A percentile compares a stretch with the other conserved stretches of the same genome.
Evolutionary conservation across 2,797 vertebrate genomes (phyloP).

Genomic region (Hirundo rustica): DNA sequence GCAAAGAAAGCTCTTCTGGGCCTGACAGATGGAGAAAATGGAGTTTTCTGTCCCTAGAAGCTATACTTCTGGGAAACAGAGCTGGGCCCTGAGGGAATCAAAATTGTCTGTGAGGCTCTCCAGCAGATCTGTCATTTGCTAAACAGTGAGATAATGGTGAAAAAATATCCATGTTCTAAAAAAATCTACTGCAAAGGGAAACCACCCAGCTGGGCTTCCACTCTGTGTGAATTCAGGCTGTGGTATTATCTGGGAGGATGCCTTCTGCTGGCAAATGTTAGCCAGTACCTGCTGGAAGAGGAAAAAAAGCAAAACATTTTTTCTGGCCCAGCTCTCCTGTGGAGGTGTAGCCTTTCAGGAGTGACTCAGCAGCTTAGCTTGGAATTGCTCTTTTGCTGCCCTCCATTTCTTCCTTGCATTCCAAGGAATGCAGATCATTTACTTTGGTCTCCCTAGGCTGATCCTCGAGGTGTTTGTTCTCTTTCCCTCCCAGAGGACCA

Average conservation of each 20-base stretch:
- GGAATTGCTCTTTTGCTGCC: constrained; percentile 10
- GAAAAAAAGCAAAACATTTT: neutral
- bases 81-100: neutral
- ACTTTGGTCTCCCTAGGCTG: neutral
- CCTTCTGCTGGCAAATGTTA: constrained; percentile 8
- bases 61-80: neutral
- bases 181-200: constrained; percentile 47
- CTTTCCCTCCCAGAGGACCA: neutral
- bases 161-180: constrained; percentile 47
- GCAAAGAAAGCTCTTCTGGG: neutral
- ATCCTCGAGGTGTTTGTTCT: neutral
- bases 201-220: constrained; percentile 34
- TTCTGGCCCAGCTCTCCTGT: neutral
- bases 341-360: neutral
- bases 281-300: constrained; percentile 8
- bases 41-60: neutral
- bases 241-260: constrained; percentile 1
- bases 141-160: constrained; percentile 26
- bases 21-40: neutral
- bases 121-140: constrained; percentile 41
- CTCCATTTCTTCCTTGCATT: neutral
- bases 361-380: neutral
- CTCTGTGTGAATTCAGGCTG: neutral
- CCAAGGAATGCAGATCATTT: neutral
- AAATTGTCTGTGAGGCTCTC: neutral